phyloP scores from a whole-genome alignment of 2,888 invertebrate species.

The Unio pictorum region DNA sequence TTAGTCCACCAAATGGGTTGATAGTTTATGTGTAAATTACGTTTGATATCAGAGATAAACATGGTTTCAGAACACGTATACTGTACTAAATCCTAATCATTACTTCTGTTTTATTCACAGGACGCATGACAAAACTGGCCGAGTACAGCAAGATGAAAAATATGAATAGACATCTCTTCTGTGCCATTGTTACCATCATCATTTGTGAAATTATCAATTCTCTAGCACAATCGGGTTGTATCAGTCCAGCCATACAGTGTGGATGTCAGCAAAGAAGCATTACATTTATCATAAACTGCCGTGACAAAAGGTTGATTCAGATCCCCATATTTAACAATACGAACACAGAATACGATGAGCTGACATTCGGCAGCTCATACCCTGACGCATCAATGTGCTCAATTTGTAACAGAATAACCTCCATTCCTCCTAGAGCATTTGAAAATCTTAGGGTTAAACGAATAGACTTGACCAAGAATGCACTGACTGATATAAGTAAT shows the following conservation, averaged over 20 bases:
- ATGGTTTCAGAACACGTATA: no score
- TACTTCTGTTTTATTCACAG: no score
- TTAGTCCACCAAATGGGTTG: no score
- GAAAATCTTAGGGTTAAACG: conserved; percentile 87
- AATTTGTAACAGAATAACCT: conserved; percentile 33
- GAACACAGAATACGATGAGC: conserved; percentile 31
- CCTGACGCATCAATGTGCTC: conserved; percentile 3
- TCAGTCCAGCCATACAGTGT: conserved; percentile 10
- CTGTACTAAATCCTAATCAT: no score
- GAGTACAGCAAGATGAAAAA: no score
- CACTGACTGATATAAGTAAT: conserved; percentile 85
- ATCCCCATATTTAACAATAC: conserved; percentile 25
- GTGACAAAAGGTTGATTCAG: conserved; percentile 17
- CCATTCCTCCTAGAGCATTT: conserved; percentile 76
- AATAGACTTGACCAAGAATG: conserved; percentile 87
- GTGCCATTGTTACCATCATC: no score
- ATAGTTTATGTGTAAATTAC: no score
- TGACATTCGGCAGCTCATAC: conserved; percentile 31
- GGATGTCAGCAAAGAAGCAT: conserved; percentile 10
- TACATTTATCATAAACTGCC: conserved; percentile 38
- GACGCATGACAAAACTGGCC: no score
- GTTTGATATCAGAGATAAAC: no score
- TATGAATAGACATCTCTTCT: no score
- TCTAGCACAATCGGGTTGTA: not conserved
- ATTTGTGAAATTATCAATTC: not conserved